Percentiles rank a stretch among this genome's conserved stretches.
Evolutionary conservation across 2,797 vertebrate genomes (phyloP).

Genomic region (Pseudochirops cupreus): DNA sequence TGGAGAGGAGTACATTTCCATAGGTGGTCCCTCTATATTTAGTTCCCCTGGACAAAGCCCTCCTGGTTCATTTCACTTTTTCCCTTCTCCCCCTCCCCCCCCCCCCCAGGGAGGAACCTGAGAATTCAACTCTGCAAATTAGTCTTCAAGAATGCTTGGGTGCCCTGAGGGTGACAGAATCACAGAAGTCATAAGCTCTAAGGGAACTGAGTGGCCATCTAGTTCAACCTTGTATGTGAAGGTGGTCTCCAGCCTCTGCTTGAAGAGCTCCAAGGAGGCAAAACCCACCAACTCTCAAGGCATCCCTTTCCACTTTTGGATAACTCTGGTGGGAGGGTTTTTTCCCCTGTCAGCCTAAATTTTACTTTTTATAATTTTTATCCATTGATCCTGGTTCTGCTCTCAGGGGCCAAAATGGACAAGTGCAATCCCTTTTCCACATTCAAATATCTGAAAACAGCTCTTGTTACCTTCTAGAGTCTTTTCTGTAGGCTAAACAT

Average conservation of each 20-base stretch:
- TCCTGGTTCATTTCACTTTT: not conserved
- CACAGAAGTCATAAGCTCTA: not conserved
- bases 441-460: not conserved
- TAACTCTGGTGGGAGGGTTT: not conserved
- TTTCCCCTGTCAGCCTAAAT: not conserved
- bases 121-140: not conserved
- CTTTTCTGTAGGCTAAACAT: not conserved
- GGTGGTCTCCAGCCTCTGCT: not conserved
- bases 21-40: not conserved
- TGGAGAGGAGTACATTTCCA: no score
- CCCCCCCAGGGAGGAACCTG: not conserved
- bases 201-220: not conserved
- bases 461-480: not conserved
- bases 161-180: not conserved
- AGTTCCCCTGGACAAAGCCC: not conserved
- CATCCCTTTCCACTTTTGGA: not conserved
- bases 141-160: not conserved
- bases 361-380: not conserved
- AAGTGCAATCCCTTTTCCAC: not conserved
- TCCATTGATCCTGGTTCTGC: not conserved
- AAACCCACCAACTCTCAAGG: not conserved
- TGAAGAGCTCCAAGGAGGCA: not conserved
- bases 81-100: not conserved
- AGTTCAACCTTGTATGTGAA: not conserved
- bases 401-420: not conserved